Base-by-base conservation (phyloP, 2,888 invertebrate species). In the Cataglyphis rosenhaueri region DNA sequence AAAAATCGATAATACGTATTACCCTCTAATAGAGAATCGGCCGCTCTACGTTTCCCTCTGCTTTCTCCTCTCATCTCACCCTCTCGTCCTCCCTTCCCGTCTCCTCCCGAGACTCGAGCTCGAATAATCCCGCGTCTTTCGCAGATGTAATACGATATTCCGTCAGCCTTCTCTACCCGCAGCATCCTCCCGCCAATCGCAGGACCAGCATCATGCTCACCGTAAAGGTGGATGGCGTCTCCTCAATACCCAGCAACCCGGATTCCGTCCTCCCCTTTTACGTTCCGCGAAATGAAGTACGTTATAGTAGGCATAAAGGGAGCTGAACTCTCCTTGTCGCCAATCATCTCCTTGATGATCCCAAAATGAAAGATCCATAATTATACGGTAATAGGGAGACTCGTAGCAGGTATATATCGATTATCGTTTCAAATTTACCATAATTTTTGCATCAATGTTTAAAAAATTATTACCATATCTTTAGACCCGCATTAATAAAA, bases 1-100 rank as follows among this genome's bases (percentile, higher is more conserved):
- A 90, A 52, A 52, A 90, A 90, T 90, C 89, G 86, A 90, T 90
- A 89, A 87, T 90, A 89, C 88, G 84, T 88, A 90, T 89, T 90
- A 90, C 84, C 86, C 88, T 88, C 86, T 90, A 90, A 90, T 90
- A 90, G 84, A 85, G 87, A 88, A 84, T 90, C 86, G 83, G 81
- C 65, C 85, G 76, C 75, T 75, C 82, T 78, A 59, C 85, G 65
- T 81, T 84, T 84, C 76, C 68, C 38, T 68, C 57, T 21, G 70
- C 75, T 83, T 85, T 82, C 61, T n/a, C 75, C 38, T 1, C 41
- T 59, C 48, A 52, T 32, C 55, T 18, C 48, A 38, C 61, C 64
- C 32, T 9, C 44, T 32, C 57, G n/a, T 70, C 41, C 57, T 65
- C 59, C 48, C n/a, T 62, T 48, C 52, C 35, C 18, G 35, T 35